Base-by-base conservation (phyloP, 2,113 vertebrate species). In the Sinocyclocheilus rhinocerous region DNA sequence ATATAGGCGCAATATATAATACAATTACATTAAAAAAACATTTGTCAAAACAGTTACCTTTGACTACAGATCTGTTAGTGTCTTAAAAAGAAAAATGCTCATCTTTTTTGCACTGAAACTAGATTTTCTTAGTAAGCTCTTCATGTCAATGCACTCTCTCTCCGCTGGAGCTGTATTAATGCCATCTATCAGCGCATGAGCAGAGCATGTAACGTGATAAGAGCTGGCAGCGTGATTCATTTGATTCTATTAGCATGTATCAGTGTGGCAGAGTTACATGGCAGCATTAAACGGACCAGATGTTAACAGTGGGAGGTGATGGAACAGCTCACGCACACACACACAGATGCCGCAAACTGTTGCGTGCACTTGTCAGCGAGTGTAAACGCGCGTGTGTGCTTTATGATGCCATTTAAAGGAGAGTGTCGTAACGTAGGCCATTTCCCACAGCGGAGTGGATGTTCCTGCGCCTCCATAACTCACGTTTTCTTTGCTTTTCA, bases 241-340 rank as follows among this genome's bases (percentile, higher is more conserved):
- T 87, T 91, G 87, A 90, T 90, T 93, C 89, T 90, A 89, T 93
- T 88, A 90, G 87, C 70, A 70, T 36, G 85, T 85, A 82, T 85
- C 85, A 84, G 89, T 89, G 90, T 87, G 83, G 78, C 73, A 87
- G 80, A 88, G 90, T 77, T 42, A 89, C 90, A 88, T 89, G 89
- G 89, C 87, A 86, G 80, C 50, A 42, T 90, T 93, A 92, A 92
- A 89, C 84, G 82, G 80, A 91, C 96, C 97, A 97, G 97, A 97
- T 98, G 97, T 97, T 97, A 95, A 95, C 94, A 95, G 93, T 95
- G 90, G 95, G 95, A 96, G 95, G 93, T 94, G 94, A 95, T 95
- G 95, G 94, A 96, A 95, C 94, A 95, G 96, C 79, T 69, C 55
- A 48, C 77, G 52, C 81, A 55, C 69, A 70, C 85, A 85, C 86